Percentiles rank a stretch among this genome's conserved stretches.
Evolutionary conservation across 2,113 vertebrate genomes (phyloP).

Genomic region (Tretioscincus oriximinensis): DNA sequence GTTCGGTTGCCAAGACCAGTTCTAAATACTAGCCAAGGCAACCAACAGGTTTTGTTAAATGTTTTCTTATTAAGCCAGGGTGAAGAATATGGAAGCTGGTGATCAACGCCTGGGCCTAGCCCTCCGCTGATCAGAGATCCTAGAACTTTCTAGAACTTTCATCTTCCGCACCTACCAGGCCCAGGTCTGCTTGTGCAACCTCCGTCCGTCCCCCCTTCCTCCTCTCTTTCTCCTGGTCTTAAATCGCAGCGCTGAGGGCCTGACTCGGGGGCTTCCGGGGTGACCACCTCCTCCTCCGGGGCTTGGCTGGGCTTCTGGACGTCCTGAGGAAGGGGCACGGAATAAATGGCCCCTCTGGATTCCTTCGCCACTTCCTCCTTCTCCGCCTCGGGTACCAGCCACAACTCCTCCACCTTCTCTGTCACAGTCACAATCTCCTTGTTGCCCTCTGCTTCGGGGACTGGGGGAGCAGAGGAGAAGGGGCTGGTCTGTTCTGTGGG

Average conservation of each 20-base stretch:
- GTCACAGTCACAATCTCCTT: conserved; percentile 78
- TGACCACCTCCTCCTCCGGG: conserved; percentile 62
- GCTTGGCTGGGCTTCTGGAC: conserved; percentile 53
- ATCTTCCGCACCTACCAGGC: not conserved
- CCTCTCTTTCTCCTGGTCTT: conserved; percentile 17
- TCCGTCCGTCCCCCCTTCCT: conserved; percentile 11
- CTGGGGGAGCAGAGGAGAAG: conserved; percentile 70
- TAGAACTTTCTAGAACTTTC: not conserved
- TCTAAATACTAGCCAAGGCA: not conserved
- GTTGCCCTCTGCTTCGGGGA: conserved; percentile 73
- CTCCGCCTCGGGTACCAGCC: conserved; percentile 54
- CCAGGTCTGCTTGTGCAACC: not conserved
- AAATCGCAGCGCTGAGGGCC: conserved; percentile 26
- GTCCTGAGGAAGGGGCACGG: conserved; percentile 72
- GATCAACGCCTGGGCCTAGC: not conserved
- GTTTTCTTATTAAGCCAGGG: not conserved
- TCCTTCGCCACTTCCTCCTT: conserved; percentile 64
- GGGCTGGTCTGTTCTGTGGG: conserved; percentile 66
- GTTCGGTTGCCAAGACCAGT: not conserved
- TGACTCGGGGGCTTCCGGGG: conserved; percentile 7
- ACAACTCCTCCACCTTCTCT: conserved; percentile 77
- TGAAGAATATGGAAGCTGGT: not conserved
- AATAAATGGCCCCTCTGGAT: conserved; percentile 79
- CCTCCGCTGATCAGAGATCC: not conserved
- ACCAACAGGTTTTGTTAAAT: not conserved